phyloP scores from a whole-genome alignment of 2,797 vertebrate genomes.

The Neosilurus mollespiculum region DNA sequence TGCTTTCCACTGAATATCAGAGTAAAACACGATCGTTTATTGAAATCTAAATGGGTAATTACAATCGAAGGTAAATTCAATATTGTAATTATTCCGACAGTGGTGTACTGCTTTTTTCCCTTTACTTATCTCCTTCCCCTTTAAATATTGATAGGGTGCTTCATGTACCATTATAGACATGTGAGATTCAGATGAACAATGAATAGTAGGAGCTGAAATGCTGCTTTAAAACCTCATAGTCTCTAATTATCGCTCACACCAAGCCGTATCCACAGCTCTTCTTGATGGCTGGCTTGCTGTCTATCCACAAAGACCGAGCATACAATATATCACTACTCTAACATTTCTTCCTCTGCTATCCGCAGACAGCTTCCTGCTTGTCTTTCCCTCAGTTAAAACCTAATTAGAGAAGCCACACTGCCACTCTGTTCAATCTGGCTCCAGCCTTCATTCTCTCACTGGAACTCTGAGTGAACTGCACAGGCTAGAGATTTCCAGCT shows the following conservation, averaged over 20 bases:
- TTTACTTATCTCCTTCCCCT: slow-evolving; percentile 1
- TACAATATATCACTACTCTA: slow-evolving; percentile 56
- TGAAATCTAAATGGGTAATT: not conserved
- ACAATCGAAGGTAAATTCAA: not conserved
- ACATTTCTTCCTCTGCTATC: slow-evolving; percentile 55
- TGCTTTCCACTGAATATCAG: slow-evolving; percentile 15
- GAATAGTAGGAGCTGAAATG: slow-evolving; percentile 53
- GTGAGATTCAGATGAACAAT: slow-evolving; percentile 53
- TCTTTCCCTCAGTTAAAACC: slow-evolving; percentile 53
- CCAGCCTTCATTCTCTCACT: slow-evolving; percentile 32
- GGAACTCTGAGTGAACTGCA: slow-evolving; percentile 44
- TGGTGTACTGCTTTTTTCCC: not conserved
- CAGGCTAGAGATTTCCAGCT: slow-evolving; percentile 28
- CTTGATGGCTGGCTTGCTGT: slow-evolving; percentile 43
- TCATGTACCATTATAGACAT: slow-evolving; percentile 50
- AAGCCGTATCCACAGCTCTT: slow-evolving; percentile 55
- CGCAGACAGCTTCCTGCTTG: slow-evolving; percentile 58
- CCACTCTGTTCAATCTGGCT: slow-evolving; percentile 37
- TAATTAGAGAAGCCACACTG: slow-evolving; percentile 51
- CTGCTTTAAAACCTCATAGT: slow-evolving; percentile 52
- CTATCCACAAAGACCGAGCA: slow-evolving; percentile 57
- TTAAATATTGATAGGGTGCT: slow-evolving; percentile 17
- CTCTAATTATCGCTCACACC: slow-evolving; percentile 58
- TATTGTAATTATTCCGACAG: not conserved
- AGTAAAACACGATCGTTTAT: slow-evolving; percentile 24